Evolutionary conservation across 1,140 invertebrate species (phyloP), one percentile per base, ranked within the genome.

Genomic region (Drosophila carrolli): DNA sequence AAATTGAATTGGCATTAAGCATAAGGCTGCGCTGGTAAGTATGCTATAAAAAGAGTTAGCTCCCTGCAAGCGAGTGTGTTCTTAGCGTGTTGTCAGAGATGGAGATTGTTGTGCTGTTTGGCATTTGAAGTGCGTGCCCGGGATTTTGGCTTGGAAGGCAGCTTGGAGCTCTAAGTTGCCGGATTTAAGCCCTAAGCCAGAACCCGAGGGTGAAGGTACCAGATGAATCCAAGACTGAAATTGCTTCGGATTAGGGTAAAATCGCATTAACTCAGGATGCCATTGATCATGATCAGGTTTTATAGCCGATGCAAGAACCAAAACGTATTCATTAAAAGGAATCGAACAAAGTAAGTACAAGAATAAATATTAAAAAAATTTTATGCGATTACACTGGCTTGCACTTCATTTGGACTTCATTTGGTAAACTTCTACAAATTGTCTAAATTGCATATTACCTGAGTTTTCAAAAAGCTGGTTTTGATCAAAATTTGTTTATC

Each of bases 1-100:
- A 89, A 88, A 88, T 88, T 88, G 84, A 88, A 88, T 88, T 84
- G 83, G 76, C 80, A 88, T 88, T 89, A 88, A 89, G 84, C 83
- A 79, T 72, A 82, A 88, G 83, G 71, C 83, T 41, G 66, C 68
- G 63, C 82, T 65, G 61, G 61, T 85, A 75, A 88, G 83, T 82
- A 78, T 75, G 83, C 78, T 79, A 75, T 68, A 82, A 76, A 88
- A 86, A 72, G 71, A 67, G 75, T 71, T 67, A 50, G 43, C 32
- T 41, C 37, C 53, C 50, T n/a, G 40, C 29, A n/a, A 44, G 43
- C 16, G 14, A 41, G 56, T 61, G 35, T 51, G 58, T 43, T 50
- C 43, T 37, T 13, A 50, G 51, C 43, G 46, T 43, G 23, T n/a
- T 40, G 46, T 63, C 76, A 65, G 48, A 78, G 66, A 59, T 53